Evolutionary conservation across 2,888 invertebrate species (phyloP), one percentile per base, ranked within the genome.

Genomic region (Tipula vernalis): DNA sequence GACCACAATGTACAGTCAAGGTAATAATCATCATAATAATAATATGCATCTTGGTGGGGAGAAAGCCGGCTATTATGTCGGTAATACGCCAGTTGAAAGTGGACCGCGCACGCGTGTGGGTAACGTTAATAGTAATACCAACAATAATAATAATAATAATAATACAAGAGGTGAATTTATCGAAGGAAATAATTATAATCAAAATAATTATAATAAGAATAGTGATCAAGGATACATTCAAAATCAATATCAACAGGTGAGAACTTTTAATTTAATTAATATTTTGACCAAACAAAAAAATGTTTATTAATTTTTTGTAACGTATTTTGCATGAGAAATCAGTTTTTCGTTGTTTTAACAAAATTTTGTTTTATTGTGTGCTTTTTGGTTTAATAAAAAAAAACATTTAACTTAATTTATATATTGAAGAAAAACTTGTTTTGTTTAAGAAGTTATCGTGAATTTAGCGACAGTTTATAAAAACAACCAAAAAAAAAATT

Each of bases 21-120:
- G 51, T 42, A 47, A 85, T 44, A 85, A 85, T 47, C 28, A 86
- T 84, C 10, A 36, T 13, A 84, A 28, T 85, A 47, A 44, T 57
- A 84, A 84, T 84, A 84, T 39, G 13, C 18, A 28, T 41, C n/a
- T n/a, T 57, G 85, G 89, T 88, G 89, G 88, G 88, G 89, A 89
- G 87, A 89, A 89, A 87, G 87, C 89, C 89, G 89, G 89, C 88
- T 86, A 86, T 87, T 87, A 87, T 87, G 87, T 86, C 85, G 87
- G 87, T 85, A 86, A 86, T 87, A 86, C 88, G 87, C 87, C 90
- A 91, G 90, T 91, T 90, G 91, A 91, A 90, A 90, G 90, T 89
- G 90, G 90, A 90, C 90, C 91, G 91, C 90, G 91, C 90, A 89
- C 89, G 89, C 90, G 89, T 88, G 89, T 89, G 89, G 90, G 86